Conservation (phyloP, 2,113 vertebrate species). For the Felis chaus region DNA sequence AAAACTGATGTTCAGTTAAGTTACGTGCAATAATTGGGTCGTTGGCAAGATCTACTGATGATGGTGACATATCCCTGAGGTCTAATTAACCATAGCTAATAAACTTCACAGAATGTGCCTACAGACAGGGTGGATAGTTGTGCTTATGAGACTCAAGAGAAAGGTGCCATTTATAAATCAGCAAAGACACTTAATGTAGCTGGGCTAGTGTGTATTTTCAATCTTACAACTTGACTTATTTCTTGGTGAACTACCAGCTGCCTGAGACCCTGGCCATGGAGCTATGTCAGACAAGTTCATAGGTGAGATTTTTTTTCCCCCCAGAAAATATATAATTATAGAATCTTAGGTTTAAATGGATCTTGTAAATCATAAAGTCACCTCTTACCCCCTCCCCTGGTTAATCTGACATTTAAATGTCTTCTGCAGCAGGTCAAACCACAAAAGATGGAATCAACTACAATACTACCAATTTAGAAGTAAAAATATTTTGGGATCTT, state of each 20-base stretch:
- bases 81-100: constrained; percentile 46
- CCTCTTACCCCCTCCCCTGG: no score
- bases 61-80: not conserved
- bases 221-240: not conserved
- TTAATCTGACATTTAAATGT: not conserved
- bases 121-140: not conserved
- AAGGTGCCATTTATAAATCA: constrained; percentile 13
- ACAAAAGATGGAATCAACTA: not conserved
- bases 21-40: constrained; percentile 37
- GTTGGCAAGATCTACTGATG: not conserved
- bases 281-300: not conserved
- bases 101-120: not conserved
- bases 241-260: not conserved
- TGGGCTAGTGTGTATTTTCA: not conserved
- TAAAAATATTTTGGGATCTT: not conserved
- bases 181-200: not conserved
- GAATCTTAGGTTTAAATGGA: not conserved
- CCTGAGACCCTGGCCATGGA: not conserved
- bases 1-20: not conserved
- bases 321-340: not conserved
- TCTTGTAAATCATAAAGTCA: not conserved
- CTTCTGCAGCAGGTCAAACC: not conserved
- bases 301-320: constrained; percentile 30
- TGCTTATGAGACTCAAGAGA: not conserved
- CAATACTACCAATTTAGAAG: not conserved